Conservation (phyloP, 1,140 invertebrate genomes). For the Frieseomelitta varia region DNA sequence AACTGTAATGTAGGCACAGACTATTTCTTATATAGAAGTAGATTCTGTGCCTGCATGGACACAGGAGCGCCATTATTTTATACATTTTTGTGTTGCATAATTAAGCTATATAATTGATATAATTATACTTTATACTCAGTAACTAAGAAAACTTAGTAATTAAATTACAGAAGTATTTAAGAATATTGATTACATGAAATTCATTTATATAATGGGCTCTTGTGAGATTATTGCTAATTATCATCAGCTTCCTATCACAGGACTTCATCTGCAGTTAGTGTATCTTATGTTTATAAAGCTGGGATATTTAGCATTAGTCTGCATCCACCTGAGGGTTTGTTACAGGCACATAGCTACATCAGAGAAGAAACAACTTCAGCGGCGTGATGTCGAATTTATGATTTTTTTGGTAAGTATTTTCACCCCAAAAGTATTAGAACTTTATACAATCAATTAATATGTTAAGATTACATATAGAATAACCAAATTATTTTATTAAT, state of each 20-base stretch:
- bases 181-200: slow-evolving; percentile 13
- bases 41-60: slow-evolving; percentile 84
- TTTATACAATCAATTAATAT: slow-evolving; percentile 30
- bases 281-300: slow-evolving; percentile 69
- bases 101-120: not conserved
- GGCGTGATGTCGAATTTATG: slow-evolving; percentile 78
- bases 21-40: slow-evolving; percentile 83
- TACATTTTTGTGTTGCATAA: not conserved
- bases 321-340: slow-evolving; percentile 87
- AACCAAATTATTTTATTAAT: slow-evolving; percentile 29
- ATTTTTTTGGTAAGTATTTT: slow-evolving; percentile 78
- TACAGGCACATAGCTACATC: slow-evolving; percentile 84
- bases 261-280: slow-evolving; percentile 55
- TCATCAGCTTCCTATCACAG: slow-evolving; percentile 71
- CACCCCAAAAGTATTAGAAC: slow-evolving; percentile 48
- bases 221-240: slow-evolving; percentile 80
- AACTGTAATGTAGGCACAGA: slow-evolving; percentile 83
- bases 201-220: slow-evolving; percentile 69
- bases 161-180: not conserved
- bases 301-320: slow-evolving; percentile 80
- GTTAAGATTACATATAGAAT: slow-evolving; percentile 5
- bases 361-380: slow-evolving; percentile 77
- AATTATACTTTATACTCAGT: not conserved
- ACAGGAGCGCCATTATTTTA: slow-evolving; percentile 76
- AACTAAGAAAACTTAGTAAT: not conserved